Evolutionary conservation across 1,140 invertebrate genomes (phyloP).

Genomic region (Temnothorax longispinosus): DNA sequence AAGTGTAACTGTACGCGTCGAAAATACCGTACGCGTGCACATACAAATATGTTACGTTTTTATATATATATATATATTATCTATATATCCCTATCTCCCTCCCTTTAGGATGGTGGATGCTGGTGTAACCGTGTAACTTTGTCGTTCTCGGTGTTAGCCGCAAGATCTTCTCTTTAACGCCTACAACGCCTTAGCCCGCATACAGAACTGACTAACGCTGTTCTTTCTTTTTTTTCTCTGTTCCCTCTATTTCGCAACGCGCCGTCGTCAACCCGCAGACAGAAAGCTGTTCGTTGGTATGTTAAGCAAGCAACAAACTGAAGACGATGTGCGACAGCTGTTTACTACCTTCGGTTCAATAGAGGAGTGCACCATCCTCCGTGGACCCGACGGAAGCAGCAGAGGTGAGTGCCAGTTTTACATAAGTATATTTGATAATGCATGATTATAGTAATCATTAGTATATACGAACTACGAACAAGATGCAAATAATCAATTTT

Average conservation of each 20-base stretch:
- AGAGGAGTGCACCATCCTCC: slow-evolving; percentile 99
- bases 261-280: slow-evolving; percentile 88
- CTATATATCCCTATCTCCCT: slow-evolving; percentile 67
- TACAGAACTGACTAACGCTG: slow-evolving; percentile 73
- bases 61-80: slow-evolving; percentile 59
- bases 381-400: slow-evolving; percentile 97
- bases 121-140: slow-evolving; percentile 86
- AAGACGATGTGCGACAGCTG: slow-evolving; percentile 98
- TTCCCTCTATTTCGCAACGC: slow-evolving; percentile 74
- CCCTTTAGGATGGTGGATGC: slow-evolving; percentile 85
- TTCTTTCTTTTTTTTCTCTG: slow-evolving; percentile 76
- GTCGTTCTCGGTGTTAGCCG: slow-evolving; percentile 86
- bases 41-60: slow-evolving; percentile 72
- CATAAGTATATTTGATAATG: neutral
- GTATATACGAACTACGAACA: neutral
- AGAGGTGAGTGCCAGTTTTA: slow-evolving; percentile 92
- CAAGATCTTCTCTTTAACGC: slow-evolving; percentile 81
- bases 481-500: neutral
- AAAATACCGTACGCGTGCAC: slow-evolving; percentile 66
- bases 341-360: slow-evolving; percentile 98
- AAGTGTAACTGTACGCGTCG: slow-evolving; percentile 75
- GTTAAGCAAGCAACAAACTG: slow-evolving; percentile 99
- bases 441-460: neutral
- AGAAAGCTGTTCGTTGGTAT: slow-evolving; percentile 99
- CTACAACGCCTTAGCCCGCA: slow-evolving; percentile 59